These are phyloP conservation scores for Phoxinus dragarum DNA, from an alignment of 2,797 vertebrate genomes.

Conservation along the genomic window DNA sequence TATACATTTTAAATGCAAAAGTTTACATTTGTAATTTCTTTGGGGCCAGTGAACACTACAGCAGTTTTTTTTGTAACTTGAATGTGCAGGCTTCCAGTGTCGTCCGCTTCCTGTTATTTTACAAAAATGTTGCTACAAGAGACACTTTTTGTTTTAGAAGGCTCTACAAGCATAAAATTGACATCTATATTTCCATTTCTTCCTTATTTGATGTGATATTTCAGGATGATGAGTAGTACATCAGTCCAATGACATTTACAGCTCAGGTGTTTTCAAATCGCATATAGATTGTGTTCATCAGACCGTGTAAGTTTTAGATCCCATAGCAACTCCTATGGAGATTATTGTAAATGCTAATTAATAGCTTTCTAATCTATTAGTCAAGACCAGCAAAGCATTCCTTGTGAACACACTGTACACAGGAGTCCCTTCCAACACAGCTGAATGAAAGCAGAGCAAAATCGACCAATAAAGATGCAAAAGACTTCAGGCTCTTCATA, in stretches of 20 bases:
- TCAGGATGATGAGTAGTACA: not conserved
- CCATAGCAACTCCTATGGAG: not conserved
- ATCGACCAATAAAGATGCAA: not conserved
- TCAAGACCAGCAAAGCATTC: not conserved
- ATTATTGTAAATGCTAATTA: not conserved
- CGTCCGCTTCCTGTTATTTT: too few species aligned
- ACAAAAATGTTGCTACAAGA: too few species aligned
- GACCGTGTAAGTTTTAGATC: not conserved
- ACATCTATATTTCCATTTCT: not conserved
- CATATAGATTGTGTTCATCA: not conserved
- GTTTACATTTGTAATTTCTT: too few species aligned
- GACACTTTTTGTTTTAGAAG: not conserved
- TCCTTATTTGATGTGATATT: not conserved
- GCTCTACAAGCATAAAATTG: not conserved
- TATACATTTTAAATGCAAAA: too few species aligned
- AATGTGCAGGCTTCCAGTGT: too few species aligned
- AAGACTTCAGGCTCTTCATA: not conserved
- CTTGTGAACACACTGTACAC: not conserved
- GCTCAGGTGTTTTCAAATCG: not conserved
- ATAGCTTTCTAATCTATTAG: not conserved
- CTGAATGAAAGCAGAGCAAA: constrained; percentile 12
- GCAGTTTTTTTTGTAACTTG: too few species aligned
- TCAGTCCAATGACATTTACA: not conserved
- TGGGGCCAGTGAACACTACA: too few species aligned
- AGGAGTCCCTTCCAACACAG: not conserved